Base-by-base conservation (phyloP, 2,888 invertebrate genomes). In the Xestobium rufovillosum region DNA sequence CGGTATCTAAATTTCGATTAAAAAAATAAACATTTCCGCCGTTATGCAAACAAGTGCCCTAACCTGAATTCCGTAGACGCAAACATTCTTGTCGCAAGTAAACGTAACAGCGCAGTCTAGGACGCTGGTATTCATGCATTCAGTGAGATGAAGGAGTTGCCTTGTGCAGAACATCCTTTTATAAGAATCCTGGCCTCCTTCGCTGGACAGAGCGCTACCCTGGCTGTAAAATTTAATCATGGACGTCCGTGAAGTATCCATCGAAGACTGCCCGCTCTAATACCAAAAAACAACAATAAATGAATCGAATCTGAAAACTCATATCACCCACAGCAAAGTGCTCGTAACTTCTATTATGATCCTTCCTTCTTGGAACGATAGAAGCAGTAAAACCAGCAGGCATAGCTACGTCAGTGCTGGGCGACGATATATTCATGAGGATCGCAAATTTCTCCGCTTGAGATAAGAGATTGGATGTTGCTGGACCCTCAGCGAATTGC, bases 401-500 rank as follows among this genome's bases (percentile, higher is more conserved):
- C 79, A 87, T 78, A 2, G 79, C 68, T 39, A 76, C 73, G 33
- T 78, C 77, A n/a, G 72, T 67, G 31, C 70, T 74, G 13, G 78
- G 75, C 12, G 83, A 83, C 12, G 85, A 77, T 41, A 88, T 84
- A 60, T 87, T 86, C 76, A 88, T 85, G 1, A 89, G 68, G 38
- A 89, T 80, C 0, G 83, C 77, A 55, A 86, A 80, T 9, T 85
- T 80, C 58, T 89, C 88, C 1, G 83, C 73, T 60, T 85, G 80
- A 0, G 78, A 73, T 14, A 89, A 69, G 4, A 88, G 65, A n/a
- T 71, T 67, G 9, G 86, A 86, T 32, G 78, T 72, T 0, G 83
- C 86, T 1, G 87, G 85, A 0, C 85, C 84, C 52, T 83, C 83
- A 1, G 88, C 86, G 60, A 89, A 88, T 66, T 87, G 82, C 57